Evolutionary conservation across 2,888 invertebrate genomes (phyloP).

Genomic region (Dynastes grantii): DNA sequence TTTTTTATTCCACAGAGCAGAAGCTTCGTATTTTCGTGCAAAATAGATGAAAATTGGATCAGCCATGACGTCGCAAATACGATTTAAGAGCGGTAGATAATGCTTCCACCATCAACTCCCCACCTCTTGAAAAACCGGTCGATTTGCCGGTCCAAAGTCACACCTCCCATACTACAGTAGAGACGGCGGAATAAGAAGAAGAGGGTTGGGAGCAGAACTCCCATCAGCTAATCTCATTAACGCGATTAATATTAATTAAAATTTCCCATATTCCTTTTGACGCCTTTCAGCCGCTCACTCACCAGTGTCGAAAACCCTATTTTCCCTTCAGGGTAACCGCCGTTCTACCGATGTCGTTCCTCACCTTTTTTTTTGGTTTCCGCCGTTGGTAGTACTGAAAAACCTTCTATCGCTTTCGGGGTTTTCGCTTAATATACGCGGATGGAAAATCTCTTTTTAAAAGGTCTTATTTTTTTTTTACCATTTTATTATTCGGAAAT

Average conservation of each 20-base stretch:
- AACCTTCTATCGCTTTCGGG: neutral
- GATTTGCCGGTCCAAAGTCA: too few relatives aligned
- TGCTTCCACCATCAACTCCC: neutral
- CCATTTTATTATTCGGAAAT: neutral
- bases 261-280: constrained; percentile 36
- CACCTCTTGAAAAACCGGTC: neutral
- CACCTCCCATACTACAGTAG: too few relatives aligned
- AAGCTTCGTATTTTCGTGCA: neutral
- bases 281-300: neutral
- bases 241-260: constrained; percentile 39
- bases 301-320: neutral
- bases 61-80: neutral
- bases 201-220: neutral
- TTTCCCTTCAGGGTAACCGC: neutral
- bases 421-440: neutral
- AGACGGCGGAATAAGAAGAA: too few relatives aligned
- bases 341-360: neutral
- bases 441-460: constrained; percentile 1
- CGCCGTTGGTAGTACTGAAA: neutral
- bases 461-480: neutral
- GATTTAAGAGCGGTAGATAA: neutral
- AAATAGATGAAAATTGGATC: neutral
- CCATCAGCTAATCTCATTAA: constrained; percentile 32
- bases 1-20: too few relatives aligned
- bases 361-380: neutral